These are phyloP conservation scores for Emys orbicularis DNA, from an alignment of 2,797 vertebrate genomes.

Conservation along the genomic window DNA sequence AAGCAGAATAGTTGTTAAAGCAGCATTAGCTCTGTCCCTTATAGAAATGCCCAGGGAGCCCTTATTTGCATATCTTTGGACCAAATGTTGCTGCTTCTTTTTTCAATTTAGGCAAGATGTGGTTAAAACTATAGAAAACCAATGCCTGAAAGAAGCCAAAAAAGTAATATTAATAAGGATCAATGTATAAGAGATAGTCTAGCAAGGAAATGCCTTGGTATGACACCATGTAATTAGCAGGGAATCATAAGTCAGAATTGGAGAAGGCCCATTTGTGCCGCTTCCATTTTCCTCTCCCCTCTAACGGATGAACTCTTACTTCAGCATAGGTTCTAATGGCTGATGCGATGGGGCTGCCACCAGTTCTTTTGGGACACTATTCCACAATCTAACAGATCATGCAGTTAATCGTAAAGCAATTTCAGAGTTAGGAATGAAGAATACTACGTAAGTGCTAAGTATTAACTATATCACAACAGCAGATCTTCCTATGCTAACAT, in stretches of 20 bases:
- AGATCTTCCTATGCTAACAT: background rate
- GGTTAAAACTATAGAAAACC: background rate
- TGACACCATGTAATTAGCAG: background rate
- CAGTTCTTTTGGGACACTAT: fast-evolving
- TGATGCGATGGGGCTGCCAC: background rate
- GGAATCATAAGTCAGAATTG: background rate
- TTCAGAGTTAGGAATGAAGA: background rate
- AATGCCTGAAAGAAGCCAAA: background rate
- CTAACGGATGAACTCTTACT: fast-evolving
- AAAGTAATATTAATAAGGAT: background rate
- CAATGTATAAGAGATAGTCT: background rate
- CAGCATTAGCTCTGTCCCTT: background rate
- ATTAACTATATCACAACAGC: background rate
- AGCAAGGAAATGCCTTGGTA: fast-evolving
- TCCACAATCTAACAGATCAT: background rate
- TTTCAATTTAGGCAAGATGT: background rate
- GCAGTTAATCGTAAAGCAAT: fast-evolving
- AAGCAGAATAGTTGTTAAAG: constrained; percentile 17
- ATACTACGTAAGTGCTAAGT: background rate
- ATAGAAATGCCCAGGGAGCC: background rate
- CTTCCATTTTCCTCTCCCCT: background rate
- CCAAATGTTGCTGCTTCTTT: background rate
- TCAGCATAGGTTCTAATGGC: background rate
- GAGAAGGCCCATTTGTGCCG: background rate
- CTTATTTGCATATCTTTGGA: background rate